Base-by-base conservation (phyloP, 2,113 vertebrate species). In the Apteryx owenii region DNA sequence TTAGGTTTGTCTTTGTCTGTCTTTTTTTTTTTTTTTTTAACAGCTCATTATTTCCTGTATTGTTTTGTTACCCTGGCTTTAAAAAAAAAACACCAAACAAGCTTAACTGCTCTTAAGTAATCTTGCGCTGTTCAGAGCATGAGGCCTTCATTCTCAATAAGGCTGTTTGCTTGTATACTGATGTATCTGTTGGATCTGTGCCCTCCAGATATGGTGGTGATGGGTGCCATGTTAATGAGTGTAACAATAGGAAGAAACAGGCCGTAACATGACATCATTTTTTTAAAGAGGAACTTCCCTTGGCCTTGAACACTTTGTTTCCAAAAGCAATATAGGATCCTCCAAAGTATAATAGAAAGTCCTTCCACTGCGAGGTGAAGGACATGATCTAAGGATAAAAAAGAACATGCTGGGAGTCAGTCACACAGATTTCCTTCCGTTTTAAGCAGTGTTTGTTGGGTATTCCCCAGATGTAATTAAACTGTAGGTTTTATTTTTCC, bases 171-270 rank as follows among this genome's bases (percentile, higher is more conserved):
- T 89, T 80, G 33, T 84, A 70, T 62, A 10, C 33, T 78, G 3
- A 6, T 14, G 20, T 66, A n/a, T 54, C 31, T 95, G 62, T 91
- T 73, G 78, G 46, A 61, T 87, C 58, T 83, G 60, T 92, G 83
- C 68, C 85, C 51, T 70, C 20, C 69, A 71, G 85, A 58, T 77
- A 89, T 3, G 22, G 48, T 85, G 44, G 48, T 92, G 88, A 88
- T 81, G 65, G 76, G 71, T 95, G 70, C 85, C 78, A 56, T 11
- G 38, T 89, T 87, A 86, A 89, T 81, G 68, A 88, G 16, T 0
- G 0, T 31, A 93, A 84, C 38, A 90, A 79, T 71, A 91, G 89
- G 89, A 97, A 93, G 83, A 89, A 96, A 79, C 89, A 88, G 75
- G 75, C 70, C 68, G 77, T 96, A 69, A 66, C 58, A 6, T 64